These are phyloP conservation scores for Strigamia maritima DNA, from an alignment of 2,888 invertebrate species.

Conservation along the genomic window DNA sequence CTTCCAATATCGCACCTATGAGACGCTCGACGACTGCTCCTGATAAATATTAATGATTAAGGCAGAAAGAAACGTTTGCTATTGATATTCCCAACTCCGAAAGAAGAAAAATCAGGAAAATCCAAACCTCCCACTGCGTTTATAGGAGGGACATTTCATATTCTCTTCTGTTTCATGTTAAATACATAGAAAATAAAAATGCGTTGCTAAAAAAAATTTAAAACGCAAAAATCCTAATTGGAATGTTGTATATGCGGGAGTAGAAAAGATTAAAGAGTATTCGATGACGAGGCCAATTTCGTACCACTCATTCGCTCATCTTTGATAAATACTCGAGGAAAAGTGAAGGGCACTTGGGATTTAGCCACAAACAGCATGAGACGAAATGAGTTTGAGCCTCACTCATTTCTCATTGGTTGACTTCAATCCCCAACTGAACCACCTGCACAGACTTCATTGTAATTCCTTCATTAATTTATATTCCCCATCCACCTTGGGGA, in stretches of 20 bases:
- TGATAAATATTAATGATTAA: slow-evolving; percentile 31
- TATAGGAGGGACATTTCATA: not conserved
- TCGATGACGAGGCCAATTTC: slow-evolving; percentile 34
- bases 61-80: slow-evolving; percentile 26
- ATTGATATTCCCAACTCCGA: slow-evolving; percentile 11
- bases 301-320: slow-evolving; percentile 31
- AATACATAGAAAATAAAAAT: not conserved
- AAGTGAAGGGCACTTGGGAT: slow-evolving; percentile 32
- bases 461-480: slow-evolving; percentile 34
- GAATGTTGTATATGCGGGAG: not conserved
- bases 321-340: slow-evolving; percentile 27
- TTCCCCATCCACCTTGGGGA: slow-evolving; percentile 32
- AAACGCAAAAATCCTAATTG: not conserved
- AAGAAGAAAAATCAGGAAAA: slow-evolving; percentile 1
- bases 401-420: slow-evolving; percentile 26
- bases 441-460: slow-evolving; percentile 34
- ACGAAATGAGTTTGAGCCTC: slow-evolving; percentile 32
- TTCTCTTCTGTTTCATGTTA: not conserved
- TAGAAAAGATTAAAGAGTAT: not conserved
- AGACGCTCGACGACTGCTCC: slow-evolving; percentile 28
- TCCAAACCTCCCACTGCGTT: slow-evolving; percentile 30
- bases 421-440: slow-evolving; percentile 31
- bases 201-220: not conserved
- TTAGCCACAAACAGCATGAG: slow-evolving; percentile 30
- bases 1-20: slow-evolving; percentile 24